Percentiles rank a stretch among this genome's conserved stretches.
These are phyloP conservation scores for Lytechinus pictus DNA, from an alignment of 35 echinoderm and acorn worm genomes.

Conservation along the genomic window DNA sequence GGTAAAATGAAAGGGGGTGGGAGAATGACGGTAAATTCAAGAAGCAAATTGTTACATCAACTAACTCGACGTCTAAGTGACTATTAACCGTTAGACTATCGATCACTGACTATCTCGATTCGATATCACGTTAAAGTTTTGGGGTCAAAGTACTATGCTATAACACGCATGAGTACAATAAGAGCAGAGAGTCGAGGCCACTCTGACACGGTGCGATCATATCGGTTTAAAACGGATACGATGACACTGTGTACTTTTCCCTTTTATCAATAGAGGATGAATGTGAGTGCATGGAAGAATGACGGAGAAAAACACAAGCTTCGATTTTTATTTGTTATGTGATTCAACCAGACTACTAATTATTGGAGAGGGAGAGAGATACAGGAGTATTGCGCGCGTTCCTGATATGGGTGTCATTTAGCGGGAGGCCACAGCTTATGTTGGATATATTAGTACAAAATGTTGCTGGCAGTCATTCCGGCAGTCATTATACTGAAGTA, in stretches of 20 bases:
- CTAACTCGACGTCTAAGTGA: neutral
- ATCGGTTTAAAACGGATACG: conserved; percentile 35
- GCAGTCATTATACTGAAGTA: conserved; percentile 10
- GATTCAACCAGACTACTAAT: conserved; percentile 8
- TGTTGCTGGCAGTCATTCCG: neutral
- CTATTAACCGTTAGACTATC: neutral
- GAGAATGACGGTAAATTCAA: neutral
- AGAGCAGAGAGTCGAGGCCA: conserved; percentile 14
- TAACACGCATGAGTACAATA: conserved; percentile 29
- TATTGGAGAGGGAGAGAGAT: neutral
- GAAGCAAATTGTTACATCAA: neutral
- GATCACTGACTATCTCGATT: neutral
- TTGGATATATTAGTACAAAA: neutral
- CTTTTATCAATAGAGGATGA: conserved; percentile 24
- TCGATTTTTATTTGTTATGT: conserved; percentile 37
- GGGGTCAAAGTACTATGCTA: conserved; percentile 47
- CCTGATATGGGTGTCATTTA: neutral
- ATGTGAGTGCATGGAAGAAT: conserved; percentile 39
- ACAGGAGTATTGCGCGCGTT: neutral
- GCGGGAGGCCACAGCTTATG: neutral
- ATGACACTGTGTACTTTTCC: conserved; percentile 36
- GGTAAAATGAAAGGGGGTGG: neutral
- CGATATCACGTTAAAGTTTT: conserved; percentile 22
- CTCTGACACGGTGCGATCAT: conserved; percentile 10
- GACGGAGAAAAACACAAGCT: neutral